Evolutionary conservation across 2,888 invertebrate species (phyloP), one percentile per base, ranked within the genome.

Genomic region (Isoperla grammatica): DNA sequence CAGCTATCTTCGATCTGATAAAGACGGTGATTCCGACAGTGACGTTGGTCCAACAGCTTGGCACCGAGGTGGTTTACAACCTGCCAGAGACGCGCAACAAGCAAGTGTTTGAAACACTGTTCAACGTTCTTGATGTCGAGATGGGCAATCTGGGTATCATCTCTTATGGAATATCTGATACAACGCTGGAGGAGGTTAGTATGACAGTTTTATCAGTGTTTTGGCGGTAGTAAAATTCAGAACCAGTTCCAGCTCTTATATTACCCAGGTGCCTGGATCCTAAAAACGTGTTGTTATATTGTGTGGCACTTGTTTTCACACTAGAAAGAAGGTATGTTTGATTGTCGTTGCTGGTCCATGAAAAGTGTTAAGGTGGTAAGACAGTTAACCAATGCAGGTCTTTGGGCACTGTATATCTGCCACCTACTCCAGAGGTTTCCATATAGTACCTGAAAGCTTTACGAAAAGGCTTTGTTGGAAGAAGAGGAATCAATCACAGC

Each of bases 101-200:
- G 9, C 46, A 65, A 22, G 48, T 58, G 15, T 69, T 73, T 54
- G 67, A 69, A 13, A 54, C 39, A 13, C 67, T 74, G 11, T 72
- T 74, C 57, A 65, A 68, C 13, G 69, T 70, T 2, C 68, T 81
- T n/a, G 79, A 80, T 58, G 58, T 62, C 1, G 69, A 72, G 43
- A 66, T 72, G 61, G 60, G 65, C 1, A 65, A 67, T 1, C 68
- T 80, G 12, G 73, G 74, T 22, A 72, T 81, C 40, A 71, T 74
- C 45, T 78, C 78, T 56, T 82, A 80, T 69, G 82, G 82, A 15
- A 75, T 82, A 12, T 79, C 81, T n/a, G 81, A 82, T 67, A 80
- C 81, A 1, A 78, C 79, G 29, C 69, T 82, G n/a, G 82, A 82
- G 70, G 81, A 82, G 73, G 80, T 81, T 64, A 63, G 56, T 54